Base-by-base conservation (phyloP, 2,797 vertebrate genomes). In the Trematomus bernacchii region DNA sequence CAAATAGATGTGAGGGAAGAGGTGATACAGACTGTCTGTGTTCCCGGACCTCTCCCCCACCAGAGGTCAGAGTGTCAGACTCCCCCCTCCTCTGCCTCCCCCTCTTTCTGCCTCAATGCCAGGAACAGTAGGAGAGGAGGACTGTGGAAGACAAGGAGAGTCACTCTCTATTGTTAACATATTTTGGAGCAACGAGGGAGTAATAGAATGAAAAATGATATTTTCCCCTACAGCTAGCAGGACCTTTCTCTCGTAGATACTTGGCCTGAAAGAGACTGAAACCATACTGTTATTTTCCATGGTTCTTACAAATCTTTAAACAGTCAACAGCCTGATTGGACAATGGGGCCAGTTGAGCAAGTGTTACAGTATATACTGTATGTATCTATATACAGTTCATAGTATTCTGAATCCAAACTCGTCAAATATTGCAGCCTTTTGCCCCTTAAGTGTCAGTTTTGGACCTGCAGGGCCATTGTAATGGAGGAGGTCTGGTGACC, bases 111-210 rank as follows among this genome's bases (percentile, higher is more conserved):
- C 54, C 66, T 85, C 64, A 64, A 48, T 79, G 63, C 64, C 70
- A 64, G 76, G 44, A 85, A 87, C 30, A 23, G 63, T 21, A 65
- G 53, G 13, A 52, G 30, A 55, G 54, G 46, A 71, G 60, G 57
- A 52, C 12, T 61, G 37, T 27, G 62, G 54, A 58, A 73, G 69
- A 72, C 50, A 59, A 63, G 53, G 51, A 57, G 77, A 76, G 75
- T 63, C 21, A 2, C 50, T 55, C 33, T 88, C 59, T 86, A 86
- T 89, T 84, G 82, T 66, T 86, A 80, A 80, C 87, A 86, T 76
- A 85, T 88, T 83, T 79, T 77, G 46, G 43, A 80, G 59, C 40
- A 43, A 65, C 14, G n/a, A 30, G 23, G 46, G 64, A 71, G 52
- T 19, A 18, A 37, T 37, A n/a, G 46, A 71, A 61, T 75, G 83